Evolutionary conservation across 2,888 invertebrate species (phyloP).

Genomic region (Aspidiotus destructor): DNA sequence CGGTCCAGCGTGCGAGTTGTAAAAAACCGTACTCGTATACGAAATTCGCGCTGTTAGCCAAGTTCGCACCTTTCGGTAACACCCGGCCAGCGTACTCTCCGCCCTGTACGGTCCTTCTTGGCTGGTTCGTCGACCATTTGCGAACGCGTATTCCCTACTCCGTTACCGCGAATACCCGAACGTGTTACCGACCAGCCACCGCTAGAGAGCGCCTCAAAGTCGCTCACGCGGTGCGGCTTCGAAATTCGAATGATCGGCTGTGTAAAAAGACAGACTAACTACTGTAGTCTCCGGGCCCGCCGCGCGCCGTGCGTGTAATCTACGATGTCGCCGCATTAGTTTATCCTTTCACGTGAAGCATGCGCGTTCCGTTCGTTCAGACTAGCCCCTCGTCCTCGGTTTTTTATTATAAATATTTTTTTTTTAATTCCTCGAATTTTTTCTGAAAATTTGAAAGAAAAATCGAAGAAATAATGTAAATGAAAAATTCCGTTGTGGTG

Average conservation of each 20-base stretch:
- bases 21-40: not conserved
- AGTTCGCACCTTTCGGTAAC: not conserved
- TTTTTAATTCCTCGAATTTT: not conserved
- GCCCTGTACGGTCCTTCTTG: not conserved
- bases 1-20: not conserved
- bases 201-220: not conserved
- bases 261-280: not conserved
- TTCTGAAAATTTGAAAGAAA: not conserved
- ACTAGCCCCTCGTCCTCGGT: slow-evolving; percentile 21
- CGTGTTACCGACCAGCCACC: not conserved
- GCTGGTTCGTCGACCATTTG: not conserved
- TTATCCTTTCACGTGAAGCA: not conserved
- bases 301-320: slow-evolving; percentile 4
- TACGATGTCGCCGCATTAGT: slow-evolving; percentile 1
- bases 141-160: not conserved
- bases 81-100: not conserved
- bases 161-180: not conserved
- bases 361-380: slow-evolving; percentile 13
- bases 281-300: not conserved
- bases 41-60: not conserved
- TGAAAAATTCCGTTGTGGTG: too few species aligned
- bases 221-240: not conserved
- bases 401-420: slow-evolving; percentile 11
- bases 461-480: too few species aligned
- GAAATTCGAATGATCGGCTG: not conserved